Conservation (phyloP, 2,797 vertebrate genomes). For the Antrozous pallidus region DNA sequence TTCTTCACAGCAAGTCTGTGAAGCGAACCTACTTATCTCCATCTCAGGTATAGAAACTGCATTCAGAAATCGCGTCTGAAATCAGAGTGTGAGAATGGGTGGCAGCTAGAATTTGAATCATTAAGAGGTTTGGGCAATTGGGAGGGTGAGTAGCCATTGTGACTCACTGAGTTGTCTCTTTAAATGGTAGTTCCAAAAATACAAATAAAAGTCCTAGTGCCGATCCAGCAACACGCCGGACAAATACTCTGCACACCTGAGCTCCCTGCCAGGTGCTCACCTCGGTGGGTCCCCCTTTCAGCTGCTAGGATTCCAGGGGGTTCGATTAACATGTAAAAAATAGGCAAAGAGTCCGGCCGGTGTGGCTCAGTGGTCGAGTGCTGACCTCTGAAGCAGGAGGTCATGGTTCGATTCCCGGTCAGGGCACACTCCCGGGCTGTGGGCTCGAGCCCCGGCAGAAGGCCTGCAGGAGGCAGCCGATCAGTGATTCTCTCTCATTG, state of each 20-base stretch:
- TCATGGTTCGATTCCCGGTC: too few species aligned
- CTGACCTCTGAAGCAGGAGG: too few species aligned
- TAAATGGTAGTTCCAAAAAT: background rate
- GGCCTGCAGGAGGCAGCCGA: too few species aligned
- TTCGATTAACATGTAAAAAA: background rate
- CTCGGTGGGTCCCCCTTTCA: background rate
- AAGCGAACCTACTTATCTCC: background rate
- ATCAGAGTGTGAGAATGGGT: background rate
- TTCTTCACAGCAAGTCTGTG: background rate
- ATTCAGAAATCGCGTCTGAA: background rate
- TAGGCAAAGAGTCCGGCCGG: background rate
- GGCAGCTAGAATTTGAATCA: background rate
- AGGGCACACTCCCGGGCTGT: too few species aligned
- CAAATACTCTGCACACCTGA: fast-evolving
- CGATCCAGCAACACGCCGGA: background rate
- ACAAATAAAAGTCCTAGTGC: background rate
- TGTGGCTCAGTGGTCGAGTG: too few species aligned
- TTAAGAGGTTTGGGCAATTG: background rate
- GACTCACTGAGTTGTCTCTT: background rate
- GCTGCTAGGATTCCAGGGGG: background rate
- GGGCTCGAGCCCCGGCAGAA: too few species aligned
- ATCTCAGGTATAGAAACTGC: background rate
- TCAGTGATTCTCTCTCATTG: too few species aligned
- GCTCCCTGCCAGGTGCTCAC: background rate
- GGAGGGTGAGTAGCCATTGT: background rate